Base-by-base conservation (phyloP, 2,888 invertebrate genomes). In the Plutella xylostella region DNA sequence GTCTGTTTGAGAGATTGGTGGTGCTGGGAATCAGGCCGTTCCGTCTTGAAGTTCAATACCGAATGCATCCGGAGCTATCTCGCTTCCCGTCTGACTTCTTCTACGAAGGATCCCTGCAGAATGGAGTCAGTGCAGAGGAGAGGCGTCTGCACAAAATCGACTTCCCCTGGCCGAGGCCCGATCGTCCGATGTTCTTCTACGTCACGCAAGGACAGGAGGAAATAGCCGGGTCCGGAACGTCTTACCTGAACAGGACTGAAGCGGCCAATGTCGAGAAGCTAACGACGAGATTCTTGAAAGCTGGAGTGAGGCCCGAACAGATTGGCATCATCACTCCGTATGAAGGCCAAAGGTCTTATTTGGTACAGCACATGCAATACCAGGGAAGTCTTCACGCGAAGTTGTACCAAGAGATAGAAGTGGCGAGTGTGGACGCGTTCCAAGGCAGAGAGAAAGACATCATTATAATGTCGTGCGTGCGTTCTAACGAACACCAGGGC, bases 241-340 rank as follows among this genome's bases (percentile, higher is more conserved):
- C 98, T 0, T 99, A 98, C 65, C 84, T 99, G 42, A 99, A 99
- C 78, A 86, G 99, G 54, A 98, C 99, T 0, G 99, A 99, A 74
- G 99, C 99, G 0, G 93, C 98, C 0, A 97, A 97, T 71, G 98
- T 99, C 0, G 99, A 99, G 72, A 98, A 98, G 72, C 90, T 99
- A 37, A 96, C 97, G 0, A 99, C 98, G 0, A 88, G 96, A 37
- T 97, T 99, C 70, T 77, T 98, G 43, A 92, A 96, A 56, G 93
- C 94, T 6, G 98, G 98, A 4, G 93, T 99, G 0, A 93, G 96
- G 56, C 98, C 99, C 0, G 97, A 97, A 57, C 98, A 99, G 74
- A 98, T 99, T 52, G 99, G 99, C 15, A 95, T 98, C 35, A 98
- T 99, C 51, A 99, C 99, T 0, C 99, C 99, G 0, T 99, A 99